These are phyloP conservation scores for Nesogale talazaci DNA, from an alignment of 2,113 vertebrate genomes.

Conservation along the genomic window DNA sequence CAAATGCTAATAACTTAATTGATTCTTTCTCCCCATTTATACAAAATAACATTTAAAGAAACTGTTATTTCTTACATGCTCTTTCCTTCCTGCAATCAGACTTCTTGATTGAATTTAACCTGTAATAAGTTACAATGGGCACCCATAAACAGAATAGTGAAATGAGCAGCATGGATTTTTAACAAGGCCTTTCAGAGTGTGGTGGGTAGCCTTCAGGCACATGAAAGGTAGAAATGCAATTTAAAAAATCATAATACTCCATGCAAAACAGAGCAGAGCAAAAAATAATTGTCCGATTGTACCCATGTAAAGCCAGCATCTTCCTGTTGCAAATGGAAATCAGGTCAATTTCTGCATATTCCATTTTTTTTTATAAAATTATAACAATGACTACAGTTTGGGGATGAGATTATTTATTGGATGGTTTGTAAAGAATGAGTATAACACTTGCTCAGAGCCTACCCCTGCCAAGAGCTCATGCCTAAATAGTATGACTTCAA, in stretches of 20 bases:
- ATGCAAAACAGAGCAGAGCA: constrained; percentile 92
- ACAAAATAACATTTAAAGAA: constrained; percentile 86
- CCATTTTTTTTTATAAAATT: constrained; percentile 83
- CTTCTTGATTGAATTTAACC: constrained; percentile 80
- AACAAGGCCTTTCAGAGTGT: constrained; percentile 90
- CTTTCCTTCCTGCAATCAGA: constrained; percentile 82
- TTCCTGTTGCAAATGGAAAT: constrained; percentile 88
- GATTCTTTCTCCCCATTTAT: constrained; percentile 88
- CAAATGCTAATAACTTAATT: constrained; percentile 89
- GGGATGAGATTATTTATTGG: constrained; percentile 86
- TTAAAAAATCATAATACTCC: constrained; percentile 87
- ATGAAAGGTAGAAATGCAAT: constrained; percentile 90
- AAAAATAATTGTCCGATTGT: constrained; percentile 87
- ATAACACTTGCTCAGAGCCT: constrained; percentile 90
- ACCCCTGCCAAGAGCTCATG: constrained; percentile 89
- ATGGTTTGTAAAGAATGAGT: constrained; percentile 86
- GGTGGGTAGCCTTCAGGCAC: constrained; percentile 90
- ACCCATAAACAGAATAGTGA: constrained; percentile 84
- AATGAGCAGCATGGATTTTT: constrained; percentile 87
- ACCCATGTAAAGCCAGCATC: constrained; percentile 88
- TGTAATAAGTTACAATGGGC: constrained; percentile 85
- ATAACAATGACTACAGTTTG: constrained; percentile 87
- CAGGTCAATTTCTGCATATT: constrained; percentile 87
- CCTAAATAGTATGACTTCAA: constrained; percentile 87
- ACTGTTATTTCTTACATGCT: constrained; percentile 83